Base-by-base conservation (phyloP, 2,797 vertebrate genomes). In the Crax fasciolata region DNA sequence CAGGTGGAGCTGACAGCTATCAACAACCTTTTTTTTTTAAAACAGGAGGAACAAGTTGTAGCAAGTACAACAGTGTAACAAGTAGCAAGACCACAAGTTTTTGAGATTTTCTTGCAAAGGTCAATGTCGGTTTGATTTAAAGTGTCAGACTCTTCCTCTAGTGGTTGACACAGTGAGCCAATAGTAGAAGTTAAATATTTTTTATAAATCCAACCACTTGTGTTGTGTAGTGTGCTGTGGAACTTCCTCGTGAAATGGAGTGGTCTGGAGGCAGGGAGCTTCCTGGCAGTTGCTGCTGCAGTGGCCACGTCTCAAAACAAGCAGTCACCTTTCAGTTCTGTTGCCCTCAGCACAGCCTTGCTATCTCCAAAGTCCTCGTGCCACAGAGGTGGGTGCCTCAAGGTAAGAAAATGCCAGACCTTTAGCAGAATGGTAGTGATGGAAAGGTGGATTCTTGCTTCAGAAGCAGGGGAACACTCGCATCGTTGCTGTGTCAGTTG, bases 81-180 rank as follows among this genome's bases (percentile, higher is more conserved):
- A 32, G 2, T 79, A 81, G 75, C 13, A 25, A 39, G 19, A 32
- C 3, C 24, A 30, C 30, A 18, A 16, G 13, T 44, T 90, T 66
- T 66, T 90, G 66, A 44, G 44, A 57, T 92, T 87, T 75, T 51
- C 78, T 90, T 82, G 65, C 38, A 55, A 76, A 65, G 52, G 57
- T 38, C 84, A 23, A 49, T 38, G 10, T 75, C 77, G 15, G 38
- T 89, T 84, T 90, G 18, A 77, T 94, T 93, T 89, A 23, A 77
- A 88, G 41, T 79, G 57, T 74, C 44, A 30, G 5, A 62, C 57
- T 63, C 67, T 63, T 73, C 38, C 65, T 58, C 46, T 79, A 62
- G 82, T 68, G 70, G 65, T 84, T 43, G 73, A 41, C 71, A 24
- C 23, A n/a, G 55, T 7, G 5, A 94, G 35, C 61, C 67, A 75